Percentiles rank a stretch among this genome's conserved stretches.
These are phyloP conservation scores for Acomys russatus DNA, from an alignment of 2,797 vertebrate species.

Conservation along the genomic window DNA sequence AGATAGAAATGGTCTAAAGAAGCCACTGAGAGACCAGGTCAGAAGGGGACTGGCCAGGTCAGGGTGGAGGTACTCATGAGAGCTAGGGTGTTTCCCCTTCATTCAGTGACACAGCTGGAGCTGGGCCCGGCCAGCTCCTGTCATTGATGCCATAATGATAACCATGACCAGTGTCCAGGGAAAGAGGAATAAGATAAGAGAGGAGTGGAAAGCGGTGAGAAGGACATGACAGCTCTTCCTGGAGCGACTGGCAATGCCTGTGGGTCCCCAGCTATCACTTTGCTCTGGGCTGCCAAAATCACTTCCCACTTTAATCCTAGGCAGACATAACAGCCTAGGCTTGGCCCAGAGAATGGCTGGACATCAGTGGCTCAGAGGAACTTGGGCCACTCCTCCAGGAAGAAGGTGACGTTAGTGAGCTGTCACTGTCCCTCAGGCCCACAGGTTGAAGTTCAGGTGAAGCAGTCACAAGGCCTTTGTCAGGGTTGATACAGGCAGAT, in stretches of 20 bases:
- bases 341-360: not conserved
- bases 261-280: not conserved
- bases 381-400: not conserved
- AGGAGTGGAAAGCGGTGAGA: not conserved
- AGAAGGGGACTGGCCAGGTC: not conserved
- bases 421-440: not conserved
- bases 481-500: rapidly evolving
- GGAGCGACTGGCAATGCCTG: not conserved
- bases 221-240: not conserved
- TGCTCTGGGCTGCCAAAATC: not conserved
- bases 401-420: not conserved
- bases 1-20: not conserved
- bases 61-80: rapidly evolving
- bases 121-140: not conserved
- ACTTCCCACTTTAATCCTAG: no score
- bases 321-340: not conserved
- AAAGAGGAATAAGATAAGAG: constrained; percentile 1
- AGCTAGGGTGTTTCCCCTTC: constrained; percentile 2
- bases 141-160: not conserved
- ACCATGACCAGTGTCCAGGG: not conserved
- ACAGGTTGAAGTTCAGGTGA: not conserved
- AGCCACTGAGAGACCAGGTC: not conserved
- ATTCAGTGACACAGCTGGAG: not conserved
- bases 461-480: not conserved
- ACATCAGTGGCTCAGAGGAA: not conserved